phyloP scores from a whole-genome alignment of 2,797 vertebrate species.

The Molossus molossus region DNA sequence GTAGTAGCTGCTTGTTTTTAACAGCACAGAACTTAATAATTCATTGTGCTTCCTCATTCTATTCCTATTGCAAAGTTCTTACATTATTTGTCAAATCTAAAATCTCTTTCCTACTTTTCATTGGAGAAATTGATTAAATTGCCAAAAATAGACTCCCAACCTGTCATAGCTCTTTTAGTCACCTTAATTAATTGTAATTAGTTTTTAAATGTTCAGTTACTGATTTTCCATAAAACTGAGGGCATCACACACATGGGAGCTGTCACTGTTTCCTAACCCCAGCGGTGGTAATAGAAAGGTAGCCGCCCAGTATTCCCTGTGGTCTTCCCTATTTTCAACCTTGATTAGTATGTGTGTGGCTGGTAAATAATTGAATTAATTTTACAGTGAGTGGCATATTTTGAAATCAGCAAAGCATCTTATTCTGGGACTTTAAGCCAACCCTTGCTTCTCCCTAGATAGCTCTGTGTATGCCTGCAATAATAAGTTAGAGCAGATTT shows the following conservation, averaged over 20 bases:
- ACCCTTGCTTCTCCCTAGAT: constrained; percentile 82
- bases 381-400: constrained; percentile 88
- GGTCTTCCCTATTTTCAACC: constrained; percentile 81
- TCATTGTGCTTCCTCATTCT: neutral
- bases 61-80: constrained; percentile 41
- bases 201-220: constrained; percentile 82
- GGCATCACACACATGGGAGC: neutral
- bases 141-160: constrained; percentile 82
- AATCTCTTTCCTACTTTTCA: constrained; percentile 73
- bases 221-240: constrained; percentile 66
- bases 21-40: neutral
- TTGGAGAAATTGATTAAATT: constrained; percentile 79
- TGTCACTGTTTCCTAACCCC: constrained; percentile 24
- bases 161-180: constrained; percentile 80
- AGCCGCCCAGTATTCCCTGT: neutral
- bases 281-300: neutral
- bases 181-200: constrained; percentile 87
- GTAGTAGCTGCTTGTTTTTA: neutral
- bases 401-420: constrained; percentile 87
- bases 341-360: constrained; percentile 87
- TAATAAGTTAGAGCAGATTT: constrained; percentile 83
- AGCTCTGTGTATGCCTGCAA: constrained; percentile 77
- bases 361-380: constrained; percentile 89
- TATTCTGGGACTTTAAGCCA: constrained; percentile 86
- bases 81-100: constrained; percentile 65